phyloP scores from a whole-genome alignment of 2,888 invertebrate species.

The Neocrepidodera transversa region DNA sequence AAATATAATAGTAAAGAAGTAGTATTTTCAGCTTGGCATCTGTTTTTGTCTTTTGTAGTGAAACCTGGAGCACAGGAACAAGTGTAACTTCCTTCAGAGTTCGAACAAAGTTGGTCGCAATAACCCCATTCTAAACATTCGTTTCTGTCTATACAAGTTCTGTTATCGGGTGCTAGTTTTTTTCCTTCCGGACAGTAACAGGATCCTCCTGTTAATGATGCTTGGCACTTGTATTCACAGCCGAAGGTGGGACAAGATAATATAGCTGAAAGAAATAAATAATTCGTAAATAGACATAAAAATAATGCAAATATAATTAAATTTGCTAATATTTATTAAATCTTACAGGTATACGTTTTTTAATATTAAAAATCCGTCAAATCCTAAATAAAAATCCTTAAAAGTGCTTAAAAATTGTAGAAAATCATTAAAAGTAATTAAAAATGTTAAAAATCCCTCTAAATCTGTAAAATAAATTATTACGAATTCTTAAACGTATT shows the following conservation, averaged over 20 bases:
- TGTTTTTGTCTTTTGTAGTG: slow-evolving; percentile 58
- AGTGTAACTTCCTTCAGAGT: slow-evolving; percentile 82
- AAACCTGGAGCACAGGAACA: slow-evolving; percentile 81
- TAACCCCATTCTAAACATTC: slow-evolving; percentile 92
- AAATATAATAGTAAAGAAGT: slow-evolving; percentile 70
- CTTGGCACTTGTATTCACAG: slow-evolving; percentile 91
- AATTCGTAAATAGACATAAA: neutral
- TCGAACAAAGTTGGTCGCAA: slow-evolving; percentile 94
- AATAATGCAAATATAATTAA: no score
- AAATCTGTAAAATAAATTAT: no score
- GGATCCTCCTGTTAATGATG: slow-evolving; percentile 86
- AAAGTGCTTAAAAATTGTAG: no score
- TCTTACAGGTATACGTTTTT: no score
- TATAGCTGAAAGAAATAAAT: slow-evolving; percentile 67
- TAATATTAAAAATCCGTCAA: no score
- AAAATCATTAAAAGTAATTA: no score
- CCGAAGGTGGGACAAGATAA: slow-evolving; percentile 82
- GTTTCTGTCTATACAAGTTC: slow-evolving; percentile 89
- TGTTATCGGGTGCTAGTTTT: slow-evolving; percentile 80
- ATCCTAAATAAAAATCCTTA: no score
- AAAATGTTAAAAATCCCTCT: no score
- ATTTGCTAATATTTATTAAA: no score
- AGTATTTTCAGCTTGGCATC: slow-evolving; percentile 70
- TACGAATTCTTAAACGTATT: no score
- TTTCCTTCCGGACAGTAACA: slow-evolving; percentile 91